Base-by-base conservation (phyloP, 2,113 vertebrate species). In the Zosterops japonicus region DNA sequence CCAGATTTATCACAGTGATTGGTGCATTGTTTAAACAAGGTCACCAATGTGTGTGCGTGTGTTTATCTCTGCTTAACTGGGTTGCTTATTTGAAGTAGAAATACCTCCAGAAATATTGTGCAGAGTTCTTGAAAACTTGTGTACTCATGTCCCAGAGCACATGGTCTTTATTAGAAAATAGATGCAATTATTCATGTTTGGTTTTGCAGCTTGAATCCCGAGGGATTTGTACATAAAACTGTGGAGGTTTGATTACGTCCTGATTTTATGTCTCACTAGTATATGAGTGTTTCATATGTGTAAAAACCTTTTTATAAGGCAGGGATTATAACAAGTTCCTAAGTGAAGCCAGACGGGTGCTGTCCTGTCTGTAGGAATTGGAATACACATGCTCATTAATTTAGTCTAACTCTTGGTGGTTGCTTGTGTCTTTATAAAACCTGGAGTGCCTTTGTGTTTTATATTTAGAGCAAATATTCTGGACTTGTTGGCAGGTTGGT, bases 41-140 rank as follows among this genome's bases (percentile, higher is more conserved):
- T 87, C 92, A 53, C 67, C 8, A 31, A 64, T 88, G 81, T 29
- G 71, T 78, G 83, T 77, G 44, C 72, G 46, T 5, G 0, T 93
- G 83, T 91, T 92, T 93, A 94, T 94, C 89, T 93, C 59, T 14
- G 47, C 80, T 71, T n/a, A 83, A 80, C 71, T 31, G 56, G 27
- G 28, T 79, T 97, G 91, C 81, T 95, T 96, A 64, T 93, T 96
- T 89, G 64, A 85, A 96, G 90, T 63, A 94, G 91, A 95, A 89
- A 89, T 91, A 68, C 88, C 90, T 90, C 82, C 12, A 10, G 71
- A 96, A 92, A 81, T 49, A 60, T 13, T 81, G 12, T 20, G 80
- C 64, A 63, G 80, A 28, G 56, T 49, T 57, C 65, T 86, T 71
- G 79, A 80, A 92, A 92, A 74, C 49, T 90, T 60, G 56, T 3